These are phyloP conservation scores for Yponomeuta malinellus DNA, from an alignment of 2,888 invertebrate species.

Conservation along the genomic window DNA sequence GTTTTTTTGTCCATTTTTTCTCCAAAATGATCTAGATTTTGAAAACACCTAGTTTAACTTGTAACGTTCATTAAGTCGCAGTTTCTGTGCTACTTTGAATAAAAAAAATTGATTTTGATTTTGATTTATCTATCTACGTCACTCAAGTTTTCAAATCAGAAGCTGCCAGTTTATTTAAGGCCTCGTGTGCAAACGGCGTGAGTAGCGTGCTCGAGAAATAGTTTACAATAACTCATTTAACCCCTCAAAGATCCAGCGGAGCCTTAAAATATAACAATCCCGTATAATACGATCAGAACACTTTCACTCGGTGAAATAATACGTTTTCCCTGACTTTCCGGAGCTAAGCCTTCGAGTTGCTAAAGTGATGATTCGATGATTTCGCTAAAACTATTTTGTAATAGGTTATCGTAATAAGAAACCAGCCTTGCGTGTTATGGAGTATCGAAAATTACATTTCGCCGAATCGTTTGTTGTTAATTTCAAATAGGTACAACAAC, in stretches of 20 bases:
- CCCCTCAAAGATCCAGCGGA: neutral
- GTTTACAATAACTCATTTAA: neutral
- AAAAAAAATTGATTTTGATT: too few relatives aligned
- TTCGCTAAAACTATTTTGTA: conserved; percentile 5
- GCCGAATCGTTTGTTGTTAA: neutral
- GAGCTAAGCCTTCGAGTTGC: conserved; percentile 9
- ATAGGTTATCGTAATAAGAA: neutral
- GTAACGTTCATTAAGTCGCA: too few relatives aligned
- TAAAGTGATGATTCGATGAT: conserved; percentile 4
- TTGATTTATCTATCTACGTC: too few relatives aligned
- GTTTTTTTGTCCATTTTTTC: too few relatives aligned
- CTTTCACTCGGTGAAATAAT: conserved; percentile 21
- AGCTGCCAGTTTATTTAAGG: too few relatives aligned
- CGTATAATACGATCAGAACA: conserved; percentile 7
- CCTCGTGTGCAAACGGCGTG: too few relatives aligned
- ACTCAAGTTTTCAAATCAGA: too few relatives aligned
- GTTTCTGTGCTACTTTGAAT: too few relatives aligned
- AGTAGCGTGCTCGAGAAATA: neutral
- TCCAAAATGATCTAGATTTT: too few relatives aligned
- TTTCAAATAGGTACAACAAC: neutral
- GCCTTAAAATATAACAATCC: conserved; percentile 9
- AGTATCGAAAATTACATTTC: neutral
- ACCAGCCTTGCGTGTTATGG: neutral
- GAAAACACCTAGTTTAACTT: too few relatives aligned
- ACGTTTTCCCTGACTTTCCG: conserved; percentile 21